Base-by-base conservation (phyloP, 2,888 invertebrate species). In the Hemaris fuciformis region DNA sequence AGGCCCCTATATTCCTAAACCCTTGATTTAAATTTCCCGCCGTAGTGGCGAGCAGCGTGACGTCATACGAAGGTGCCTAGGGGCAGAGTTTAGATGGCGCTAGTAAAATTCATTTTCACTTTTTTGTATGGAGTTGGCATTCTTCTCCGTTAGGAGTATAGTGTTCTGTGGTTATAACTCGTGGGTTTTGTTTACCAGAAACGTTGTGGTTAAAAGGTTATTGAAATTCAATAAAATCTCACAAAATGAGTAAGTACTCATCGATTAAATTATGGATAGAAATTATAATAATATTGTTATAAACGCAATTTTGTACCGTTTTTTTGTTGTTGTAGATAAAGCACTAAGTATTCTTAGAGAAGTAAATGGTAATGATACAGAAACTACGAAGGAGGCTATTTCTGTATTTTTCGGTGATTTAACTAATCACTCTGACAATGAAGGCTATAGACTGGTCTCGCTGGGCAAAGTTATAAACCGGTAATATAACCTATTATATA, bases 281-380 rank as follows among this genome's bases (percentile, higher is more conserved):
- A n/a, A n/a, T n/a, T n/a, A n/a, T 41, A 18, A 46, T 15, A 10
- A 27, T 5, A 20, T 57, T 18, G 8, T 18, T 23, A 15, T 22
- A 6, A 25, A 4, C 15, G 23, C 18, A 43, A 23, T 1, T 56
- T 10, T 23, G 41, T 53, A 38, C n/a, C 2, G n/a, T 42, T 46
- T 10, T 48, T 53, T 23, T 0, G 45, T 46, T 31, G 23, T 41
- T 38, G 3, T 57, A 48, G 46, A 46, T 46, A 48, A 59, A 8
- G 22, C 38, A 38, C 75, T 90, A 60, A 83, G 83, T 60, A 87
- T 80, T 80, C 70, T 91, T 63, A 81, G 76, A 13, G 81, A 84
- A 23, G 81, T 91, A 56, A 88, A 91, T 68, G 80, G 84, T 1
- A 87, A 83, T 62, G 82, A 92, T 65, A 85, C 82, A 63, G 91